These are phyloP conservation scores for Acanthosepion pharaonis DNA, from an alignment of 2,888 invertebrate species.

Conservation along the genomic window DNA sequence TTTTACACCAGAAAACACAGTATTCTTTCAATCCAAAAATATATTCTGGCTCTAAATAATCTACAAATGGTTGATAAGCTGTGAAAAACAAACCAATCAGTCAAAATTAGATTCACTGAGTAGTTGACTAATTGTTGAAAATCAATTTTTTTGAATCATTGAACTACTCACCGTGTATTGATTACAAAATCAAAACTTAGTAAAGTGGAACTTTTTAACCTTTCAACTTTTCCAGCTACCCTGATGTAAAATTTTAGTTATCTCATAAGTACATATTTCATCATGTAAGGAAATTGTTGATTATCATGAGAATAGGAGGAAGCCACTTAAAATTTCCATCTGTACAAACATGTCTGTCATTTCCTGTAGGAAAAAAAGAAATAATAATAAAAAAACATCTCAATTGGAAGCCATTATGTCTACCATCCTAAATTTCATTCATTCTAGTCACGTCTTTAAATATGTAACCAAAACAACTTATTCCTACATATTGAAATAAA, in stretches of 20 bases:
- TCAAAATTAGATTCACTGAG: too few relatives aligned
- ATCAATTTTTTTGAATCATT: too few relatives aligned
- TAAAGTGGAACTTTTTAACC: too few relatives aligned
- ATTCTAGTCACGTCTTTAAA: background rate
- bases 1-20: too few relatives aligned
- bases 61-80: too few relatives aligned
- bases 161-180: too few relatives aligned
- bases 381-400: background rate
- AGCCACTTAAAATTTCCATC: background rate
- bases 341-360: background rate
- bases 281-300: background rate
- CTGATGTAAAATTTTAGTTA: background rate
- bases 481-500: too few relatives aligned
- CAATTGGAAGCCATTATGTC: background rate
- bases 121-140: too few relatives aligned
- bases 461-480: background rate
- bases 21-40: too few relatives aligned
- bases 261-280: background rate
- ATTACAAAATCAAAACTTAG: too few relatives aligned
- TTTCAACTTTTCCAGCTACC: background rate
- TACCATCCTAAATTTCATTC: background rate
- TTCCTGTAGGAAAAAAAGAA: background rate
- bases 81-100: too few relatives aligned
- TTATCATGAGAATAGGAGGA: conserved; percentile 3
- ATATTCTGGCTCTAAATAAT: too few relatives aligned